Percentiles rank a stretch among this genome's conserved stretches.
Evolutionary conservation across 2,797 vertebrate genomes (phyloP).

Genomic region (Kryptopterus vitreolus): DNA sequence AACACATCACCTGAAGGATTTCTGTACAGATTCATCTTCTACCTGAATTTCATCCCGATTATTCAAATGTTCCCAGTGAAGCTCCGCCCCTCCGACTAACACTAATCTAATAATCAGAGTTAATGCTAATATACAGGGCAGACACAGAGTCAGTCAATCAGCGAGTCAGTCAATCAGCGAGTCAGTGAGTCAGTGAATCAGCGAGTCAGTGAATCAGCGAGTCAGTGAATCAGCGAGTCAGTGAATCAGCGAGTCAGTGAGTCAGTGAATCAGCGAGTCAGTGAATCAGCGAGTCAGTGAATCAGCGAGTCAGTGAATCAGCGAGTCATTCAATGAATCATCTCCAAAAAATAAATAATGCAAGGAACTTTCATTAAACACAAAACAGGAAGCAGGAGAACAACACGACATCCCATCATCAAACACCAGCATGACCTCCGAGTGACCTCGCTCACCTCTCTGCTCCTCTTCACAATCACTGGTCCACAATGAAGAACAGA

Average conservation of each 20-base stretch:
- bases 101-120: neutral
- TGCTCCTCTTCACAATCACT: no score
- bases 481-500: neutral
- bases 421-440: neutral
- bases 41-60: neutral
- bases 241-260: neutral
- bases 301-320: no score
- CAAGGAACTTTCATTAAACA: neutral
- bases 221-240: neutral
- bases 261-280: no score
- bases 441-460: neutral
- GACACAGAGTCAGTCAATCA: neutral
- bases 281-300: no score
- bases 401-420: no score
- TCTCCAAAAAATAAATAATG: neutral
- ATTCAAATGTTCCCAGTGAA: neutral
- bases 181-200: no score
- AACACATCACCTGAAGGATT: neutral
- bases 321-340: no score
- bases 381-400: no score
- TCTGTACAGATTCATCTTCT: neutral
- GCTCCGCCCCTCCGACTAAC: neutral
- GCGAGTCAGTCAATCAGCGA: no score
- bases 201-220: no score
- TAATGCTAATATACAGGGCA: neutral